Percentiles rank a stretch among this genome's conserved stretches.
phyloP scores from a whole-genome alignment of 2,797 vertebrate genomes.

The Neosilurus mollespiculum region DNA sequence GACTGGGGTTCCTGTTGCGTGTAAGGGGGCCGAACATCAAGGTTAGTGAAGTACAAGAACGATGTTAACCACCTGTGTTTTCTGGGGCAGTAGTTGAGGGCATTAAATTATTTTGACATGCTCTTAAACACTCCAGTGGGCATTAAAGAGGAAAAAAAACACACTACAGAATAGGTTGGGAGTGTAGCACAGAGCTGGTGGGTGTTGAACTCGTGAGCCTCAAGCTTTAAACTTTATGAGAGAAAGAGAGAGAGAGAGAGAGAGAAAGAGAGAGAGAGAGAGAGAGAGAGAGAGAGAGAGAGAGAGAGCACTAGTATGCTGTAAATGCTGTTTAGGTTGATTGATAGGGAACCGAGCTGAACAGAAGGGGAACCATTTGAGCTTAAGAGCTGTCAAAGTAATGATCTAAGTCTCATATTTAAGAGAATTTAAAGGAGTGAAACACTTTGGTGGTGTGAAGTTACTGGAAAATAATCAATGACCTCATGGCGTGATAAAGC shows the following conservation, averaged over 20 bases:
- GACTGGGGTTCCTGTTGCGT: not conserved
- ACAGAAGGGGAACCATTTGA: slow-evolving; percentile 9
- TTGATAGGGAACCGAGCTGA: not conserved
- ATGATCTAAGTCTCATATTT: not conserved
- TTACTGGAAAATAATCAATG: not conserved
- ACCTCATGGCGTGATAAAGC: not conserved
- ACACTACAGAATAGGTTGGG: not conserved
- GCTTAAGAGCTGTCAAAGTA: slow-evolving; percentile 2
- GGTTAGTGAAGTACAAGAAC: not conserved
- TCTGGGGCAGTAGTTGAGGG: not conserved
- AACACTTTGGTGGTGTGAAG: not conserved
- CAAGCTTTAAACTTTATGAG: not conserved
- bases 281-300: not conserved
- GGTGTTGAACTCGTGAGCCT: not conserved
- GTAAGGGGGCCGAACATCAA: not conserved
- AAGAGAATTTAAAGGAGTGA: too few relatives aligned
- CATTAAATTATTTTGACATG: not conserved
- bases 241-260: too few relatives aligned
- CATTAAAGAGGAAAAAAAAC: not conserved
- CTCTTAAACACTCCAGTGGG: not conserved
- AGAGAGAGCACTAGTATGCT: not conserved
- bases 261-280: too few relatives aligned
- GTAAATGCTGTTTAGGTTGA: slow-evolving; percentile 5
- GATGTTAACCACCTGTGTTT: not conserved
- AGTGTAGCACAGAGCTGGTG: not conserved